Percentiles rank a stretch among this genome's conserved stretches.
phyloP scores from a whole-genome alignment of 1,140 invertebrate genomes.

The Orius laevigatus region DNA sequence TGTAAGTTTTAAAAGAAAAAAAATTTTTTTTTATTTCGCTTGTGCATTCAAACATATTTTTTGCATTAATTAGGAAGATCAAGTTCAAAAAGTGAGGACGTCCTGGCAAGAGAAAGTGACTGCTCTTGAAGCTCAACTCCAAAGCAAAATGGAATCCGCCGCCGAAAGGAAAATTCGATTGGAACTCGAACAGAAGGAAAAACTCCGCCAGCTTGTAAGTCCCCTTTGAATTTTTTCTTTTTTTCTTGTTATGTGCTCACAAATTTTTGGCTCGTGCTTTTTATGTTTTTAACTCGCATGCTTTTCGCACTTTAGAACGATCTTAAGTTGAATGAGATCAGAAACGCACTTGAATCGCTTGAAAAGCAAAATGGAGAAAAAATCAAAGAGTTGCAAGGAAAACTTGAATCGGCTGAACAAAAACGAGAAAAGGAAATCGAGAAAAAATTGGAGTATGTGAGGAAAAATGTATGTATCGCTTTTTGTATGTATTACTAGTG shows the following conservation, averaged over 20 bases:
- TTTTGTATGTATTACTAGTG: background rate
- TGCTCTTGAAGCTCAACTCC: conserved; percentile 47
- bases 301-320: conserved; percentile 33
- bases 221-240: conserved; percentile 1
- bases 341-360: conserved; percentile 38
- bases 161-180: conserved; percentile 46
- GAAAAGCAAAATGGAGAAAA: conserved; percentile 46
- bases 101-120: conserved; percentile 44
- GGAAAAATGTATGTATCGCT: conserved; percentile 48
- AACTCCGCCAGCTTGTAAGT: conserved; percentile 59
- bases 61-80: conserved; percentile 41
- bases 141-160: conserved; percentile 54
- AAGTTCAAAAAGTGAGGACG: conserved; percentile 46
- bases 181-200: conserved; percentile 55
- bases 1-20: conserved; percentile 37
- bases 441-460: conserved; percentile 59
- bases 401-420: conserved; percentile 52
- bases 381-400: conserved; percentile 55
- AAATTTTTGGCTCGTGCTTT: background rate
- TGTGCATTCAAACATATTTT: conserved; percentile 8
- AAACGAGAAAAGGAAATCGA: conserved; percentile 65
- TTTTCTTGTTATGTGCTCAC: background rate
- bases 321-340: conserved; percentile 49
- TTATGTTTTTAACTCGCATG: conserved; percentile 9
- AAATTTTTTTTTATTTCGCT: conserved; percentile 1